These are phyloP conservation scores for Caenorhabditis sinica DNA, from an alignment of 2,888 invertebrate species.

Conservation along the genomic window DNA sequence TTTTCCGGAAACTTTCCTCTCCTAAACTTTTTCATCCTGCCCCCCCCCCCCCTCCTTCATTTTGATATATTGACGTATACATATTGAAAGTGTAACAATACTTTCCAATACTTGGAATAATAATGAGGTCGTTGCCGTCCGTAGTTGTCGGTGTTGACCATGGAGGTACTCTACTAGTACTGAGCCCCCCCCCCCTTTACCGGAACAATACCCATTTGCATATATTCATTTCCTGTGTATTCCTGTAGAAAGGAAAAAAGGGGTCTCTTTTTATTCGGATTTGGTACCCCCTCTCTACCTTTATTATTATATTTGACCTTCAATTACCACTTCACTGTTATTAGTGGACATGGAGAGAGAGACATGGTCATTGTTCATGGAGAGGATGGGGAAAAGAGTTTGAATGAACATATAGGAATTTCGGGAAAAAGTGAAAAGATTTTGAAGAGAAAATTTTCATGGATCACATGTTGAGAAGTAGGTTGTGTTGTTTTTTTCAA, in stretches of 20 bases:
- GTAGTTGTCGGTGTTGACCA: too few species aligned
- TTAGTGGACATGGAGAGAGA: slow-evolving; percentile 1
- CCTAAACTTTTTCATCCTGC: too few species aligned
- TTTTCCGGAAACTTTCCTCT: too few species aligned
- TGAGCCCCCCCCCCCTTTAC: slow-evolving; percentile 8
- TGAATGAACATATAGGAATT: not conserved
- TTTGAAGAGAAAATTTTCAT: not conserved
- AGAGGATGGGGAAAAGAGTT: not conserved
- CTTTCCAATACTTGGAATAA: too few species aligned
- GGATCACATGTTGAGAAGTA: too few species aligned
- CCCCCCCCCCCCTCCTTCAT: too few species aligned
- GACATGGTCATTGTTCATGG: not conserved
- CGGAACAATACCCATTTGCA: slow-evolving; percentile 61
- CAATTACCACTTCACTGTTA: slow-evolving; percentile 45
- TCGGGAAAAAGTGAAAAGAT: not conserved
- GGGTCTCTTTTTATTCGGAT: slow-evolving; percentile 33
- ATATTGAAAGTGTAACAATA: too few species aligned
- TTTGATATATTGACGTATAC: too few species aligned
- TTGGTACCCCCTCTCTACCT: slow-evolving; percentile 38
- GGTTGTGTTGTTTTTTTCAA: too few species aligned
- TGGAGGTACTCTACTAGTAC: too few species aligned
- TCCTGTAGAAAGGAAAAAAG: not conserved
- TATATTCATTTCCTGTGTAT: slow-evolving; percentile 54
- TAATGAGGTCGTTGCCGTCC: too few species aligned
- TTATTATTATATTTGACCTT: slow-evolving; percentile 42